Conservation (phyloP, 1,140 invertebrate species). For the Leptonema lineaticorne region DNA sequence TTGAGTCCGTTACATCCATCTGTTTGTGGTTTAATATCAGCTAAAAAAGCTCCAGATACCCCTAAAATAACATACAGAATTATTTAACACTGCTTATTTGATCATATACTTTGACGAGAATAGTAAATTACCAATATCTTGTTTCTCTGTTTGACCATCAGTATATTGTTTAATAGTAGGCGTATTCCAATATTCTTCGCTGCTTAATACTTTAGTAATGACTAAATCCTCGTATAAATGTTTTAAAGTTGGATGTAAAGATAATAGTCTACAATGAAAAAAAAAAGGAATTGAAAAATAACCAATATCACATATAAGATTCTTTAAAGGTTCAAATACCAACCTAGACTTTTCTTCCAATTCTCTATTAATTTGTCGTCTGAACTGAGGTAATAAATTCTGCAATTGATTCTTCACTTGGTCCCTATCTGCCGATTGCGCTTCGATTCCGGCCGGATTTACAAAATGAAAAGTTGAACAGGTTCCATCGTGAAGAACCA, state of each 20-base stretch:
- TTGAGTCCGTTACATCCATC: constrained; percentile 96
- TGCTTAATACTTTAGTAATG: constrained; percentile 87
- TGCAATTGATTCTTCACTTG: constrained; percentile 91
- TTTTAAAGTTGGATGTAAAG: constrained; percentile 78
- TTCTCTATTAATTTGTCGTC: constrained; percentile 91
- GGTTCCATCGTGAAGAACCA: constrained; percentile 90
- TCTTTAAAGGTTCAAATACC: neutral
- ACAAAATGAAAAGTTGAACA: constrained; percentile 98
- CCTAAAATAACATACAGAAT: constrained; percentile 50
- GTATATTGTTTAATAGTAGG: constrained; percentile 77
- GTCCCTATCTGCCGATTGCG: constrained; percentile 88
- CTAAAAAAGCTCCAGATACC: constrained; percentile 85
- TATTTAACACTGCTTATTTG: constrained; percentile 12
- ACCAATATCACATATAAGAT: neutral
- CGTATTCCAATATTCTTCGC: constrained; percentile 95
- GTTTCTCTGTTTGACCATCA: constrained; percentile 69
- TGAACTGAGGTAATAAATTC: constrained; percentile 92
- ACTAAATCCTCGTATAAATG: constrained; percentile 92
- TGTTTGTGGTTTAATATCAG: constrained; percentile 94
- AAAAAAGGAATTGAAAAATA: neutral
- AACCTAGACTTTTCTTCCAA: constrained; percentile 77
- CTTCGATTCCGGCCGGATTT: constrained; percentile 77
- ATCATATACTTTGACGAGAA: neutral
- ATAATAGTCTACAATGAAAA: constrained; percentile 69
- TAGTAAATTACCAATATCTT: constrained; percentile 75